Evolutionary conservation across 2,888 invertebrate species (phyloP), one percentile per base, ranked within the genome.

Genomic region (Melanostoma mellinum): DNA sequence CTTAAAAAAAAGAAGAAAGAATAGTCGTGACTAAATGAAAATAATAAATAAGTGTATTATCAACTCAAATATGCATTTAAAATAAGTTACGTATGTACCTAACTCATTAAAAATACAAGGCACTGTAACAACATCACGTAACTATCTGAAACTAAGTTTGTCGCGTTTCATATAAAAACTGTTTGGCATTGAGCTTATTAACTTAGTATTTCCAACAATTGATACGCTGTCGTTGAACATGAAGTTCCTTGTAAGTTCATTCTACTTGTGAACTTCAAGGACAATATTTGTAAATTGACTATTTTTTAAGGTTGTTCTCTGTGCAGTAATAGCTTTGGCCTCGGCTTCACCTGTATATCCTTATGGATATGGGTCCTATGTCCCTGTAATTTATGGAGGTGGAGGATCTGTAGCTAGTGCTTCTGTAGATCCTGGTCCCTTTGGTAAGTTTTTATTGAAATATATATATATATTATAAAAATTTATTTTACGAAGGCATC

Each of bases 161-260:
- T 53, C 2, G 20, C 42, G 32, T 20, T 65, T 67, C n/a, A 10
- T 74, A 74, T 74, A 74, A 56, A 74, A 63, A 53, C 53, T 5
- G 9, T n/a, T 53, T 32, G 40, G 10, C 4, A 3, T 42, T 1
- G 4, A 53, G 30, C 53, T 6, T 6, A 35, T 9, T 50, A 44
- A 44, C 53, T 67, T 67, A 67, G 67, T 67, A 53, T 9, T 33
- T 50, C 36, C 4, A 38, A 50, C 68, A 50, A 4, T 58, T 35
- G 9, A 52, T 20, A 30, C 55, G 9, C n/a, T 36, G 36, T 20
- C 38, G 44, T 55, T 8, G n/a, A 77, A 71, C 46, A 77, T 77
- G 77, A 77, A 77, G 56, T 58, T 71, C 56, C 33, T 71, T 20
- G 71, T 75, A 75, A 75, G 75, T 75, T 4, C 20, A 4, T 61